These are phyloP conservation scores for Achroia grisella DNA, from an alignment of 1,140 invertebrate species.

Conservation along the genomic window DNA sequence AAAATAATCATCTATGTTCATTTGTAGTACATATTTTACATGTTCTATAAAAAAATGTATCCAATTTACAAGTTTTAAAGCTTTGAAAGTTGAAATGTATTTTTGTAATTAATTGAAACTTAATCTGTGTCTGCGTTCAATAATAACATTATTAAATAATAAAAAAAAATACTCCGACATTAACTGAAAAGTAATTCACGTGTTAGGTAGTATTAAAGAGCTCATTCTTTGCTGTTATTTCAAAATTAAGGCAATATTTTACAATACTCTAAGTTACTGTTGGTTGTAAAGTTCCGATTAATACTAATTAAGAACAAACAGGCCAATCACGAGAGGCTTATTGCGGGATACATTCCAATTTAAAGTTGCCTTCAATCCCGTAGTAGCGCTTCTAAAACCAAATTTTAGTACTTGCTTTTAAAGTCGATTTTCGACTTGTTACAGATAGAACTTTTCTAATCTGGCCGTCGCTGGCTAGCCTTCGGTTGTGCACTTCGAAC, in stretches of 20 bases:
- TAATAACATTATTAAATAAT: too few species aligned
- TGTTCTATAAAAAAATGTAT: too few species aligned
- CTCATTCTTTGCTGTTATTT: too few species aligned
- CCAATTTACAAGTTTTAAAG: too few species aligned
- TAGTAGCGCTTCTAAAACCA: constrained; percentile 57
- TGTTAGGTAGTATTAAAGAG: too few species aligned
- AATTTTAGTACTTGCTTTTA: constrained; percentile 68
- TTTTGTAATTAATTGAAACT: too few species aligned
- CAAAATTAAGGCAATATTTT: constrained; percentile 33
- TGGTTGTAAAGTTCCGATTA: constrained; percentile 57
- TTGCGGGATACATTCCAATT: constrained; percentile 72
- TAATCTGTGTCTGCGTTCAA: too few species aligned
- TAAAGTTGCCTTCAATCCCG: constrained; percentile 68
- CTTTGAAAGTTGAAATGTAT: too few species aligned
- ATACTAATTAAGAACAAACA: constrained; percentile 72
- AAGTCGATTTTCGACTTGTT: constrained; percentile 70
- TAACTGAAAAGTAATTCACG: too few species aligned
- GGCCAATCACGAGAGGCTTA: constrained; percentile 69
- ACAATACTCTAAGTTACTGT: constrained; percentile 37
- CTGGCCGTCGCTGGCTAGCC: constrained; percentile 55
- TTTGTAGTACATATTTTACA: too few species aligned
- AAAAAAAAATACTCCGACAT: too few species aligned
- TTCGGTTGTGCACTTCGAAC: constrained; percentile 60
- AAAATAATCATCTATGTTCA: too few species aligned
- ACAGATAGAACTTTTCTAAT: constrained; percentile 66